These are phyloP conservation scores for Phortica magna DNA, from an alignment of 2,888 invertebrate genomes.

Conservation along the genomic window DNA sequence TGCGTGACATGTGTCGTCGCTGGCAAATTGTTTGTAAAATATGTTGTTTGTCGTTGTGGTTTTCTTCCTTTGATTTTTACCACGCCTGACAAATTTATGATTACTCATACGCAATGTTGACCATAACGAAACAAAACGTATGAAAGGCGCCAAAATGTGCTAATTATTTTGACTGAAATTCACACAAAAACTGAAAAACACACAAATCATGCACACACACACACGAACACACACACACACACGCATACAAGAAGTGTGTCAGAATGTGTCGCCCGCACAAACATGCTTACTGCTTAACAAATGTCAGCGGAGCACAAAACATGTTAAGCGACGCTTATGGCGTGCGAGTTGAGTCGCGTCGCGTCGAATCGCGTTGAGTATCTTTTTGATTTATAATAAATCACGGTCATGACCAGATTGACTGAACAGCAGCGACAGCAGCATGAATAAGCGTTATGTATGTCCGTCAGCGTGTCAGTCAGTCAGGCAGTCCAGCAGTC, in stretches of 20 bases:
- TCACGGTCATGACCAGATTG: constrained; percentile 69
- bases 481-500: too few relatives aligned
- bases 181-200: constrained; percentile 35
- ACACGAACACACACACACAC: background rate
- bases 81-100: too few relatives aligned
- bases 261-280: background rate
- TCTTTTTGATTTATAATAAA: constrained; percentile 65
- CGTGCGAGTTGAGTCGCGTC: background rate
- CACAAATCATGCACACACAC: constrained; percentile 25
- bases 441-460: background rate
- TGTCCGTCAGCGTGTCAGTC: background rate
- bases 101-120: constrained; percentile 46
- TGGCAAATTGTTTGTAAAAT: too few relatives aligned
- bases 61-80: too few relatives aligned
- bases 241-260: background rate
- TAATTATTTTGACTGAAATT: constrained; percentile 45
- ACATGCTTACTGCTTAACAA: background rate
- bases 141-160: constrained; percentile 29
- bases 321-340: constrained; percentile 54
- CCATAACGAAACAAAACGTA: background rate
- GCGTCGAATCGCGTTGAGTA: constrained; percentile 29
- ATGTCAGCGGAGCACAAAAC: constrained; percentile 40
- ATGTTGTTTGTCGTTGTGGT: too few relatives aligned
- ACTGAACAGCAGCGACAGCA: background rate
- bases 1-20: too few relatives aligned